A percentile compares a stretch with the other conserved stretches of the same genome.
phyloP scores from a whole-genome alignment of 2,888 invertebrate species.

The Steromphala cineraria region DNA sequence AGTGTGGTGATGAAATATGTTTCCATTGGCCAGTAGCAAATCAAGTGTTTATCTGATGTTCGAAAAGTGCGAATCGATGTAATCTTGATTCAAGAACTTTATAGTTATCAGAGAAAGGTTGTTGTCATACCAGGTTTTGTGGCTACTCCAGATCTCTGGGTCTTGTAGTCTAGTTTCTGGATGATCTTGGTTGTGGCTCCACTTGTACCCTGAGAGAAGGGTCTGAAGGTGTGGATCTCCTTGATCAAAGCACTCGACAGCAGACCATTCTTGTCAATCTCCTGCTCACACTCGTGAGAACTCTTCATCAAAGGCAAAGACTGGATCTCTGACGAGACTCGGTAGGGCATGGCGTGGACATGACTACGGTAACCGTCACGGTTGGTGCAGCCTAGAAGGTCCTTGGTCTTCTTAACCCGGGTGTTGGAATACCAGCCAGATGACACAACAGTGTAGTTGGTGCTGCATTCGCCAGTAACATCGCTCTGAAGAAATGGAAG shows the following conservation, averaged over 20 bases:
- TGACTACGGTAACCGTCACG: conserved; percentile 66
- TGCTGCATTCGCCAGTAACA: conserved; percentile 88
- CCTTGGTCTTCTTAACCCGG: conserved; percentile 67
- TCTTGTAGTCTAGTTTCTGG: conserved; percentile 68
- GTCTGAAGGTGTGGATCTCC: conserved; percentile 85
- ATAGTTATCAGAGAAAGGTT: too few species aligned
- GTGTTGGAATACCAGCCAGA: conserved; percentile 52
- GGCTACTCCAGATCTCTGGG: conserved; percentile 14
- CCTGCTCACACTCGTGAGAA: conserved; percentile 81
- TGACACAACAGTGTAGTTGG: conserved; percentile 80
- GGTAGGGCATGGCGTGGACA: conserved; percentile 70
- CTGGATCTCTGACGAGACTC: conserved; percentile 65
- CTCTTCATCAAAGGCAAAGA: conserved; percentile 75
- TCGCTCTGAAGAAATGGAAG: conserved; percentile 79
- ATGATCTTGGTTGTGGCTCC: conserved; percentile 76
- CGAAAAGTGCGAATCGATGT: too few species aligned
- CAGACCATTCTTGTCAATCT: conserved; percentile 81
- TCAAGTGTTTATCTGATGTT: too few species aligned
- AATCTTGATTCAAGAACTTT: too few species aligned
- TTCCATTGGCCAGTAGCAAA: too few species aligned
- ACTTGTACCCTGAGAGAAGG: conserved; percentile 80
- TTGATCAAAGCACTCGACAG: conserved; percentile 82
- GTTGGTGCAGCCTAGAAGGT: conserved; percentile 67
- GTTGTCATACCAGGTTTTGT: conserved; percentile 17
- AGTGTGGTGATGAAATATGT: too few species aligned